Base-by-base conservation (phyloP, 2,888 invertebrate genomes). In the Drosophila infuscata region DNA sequence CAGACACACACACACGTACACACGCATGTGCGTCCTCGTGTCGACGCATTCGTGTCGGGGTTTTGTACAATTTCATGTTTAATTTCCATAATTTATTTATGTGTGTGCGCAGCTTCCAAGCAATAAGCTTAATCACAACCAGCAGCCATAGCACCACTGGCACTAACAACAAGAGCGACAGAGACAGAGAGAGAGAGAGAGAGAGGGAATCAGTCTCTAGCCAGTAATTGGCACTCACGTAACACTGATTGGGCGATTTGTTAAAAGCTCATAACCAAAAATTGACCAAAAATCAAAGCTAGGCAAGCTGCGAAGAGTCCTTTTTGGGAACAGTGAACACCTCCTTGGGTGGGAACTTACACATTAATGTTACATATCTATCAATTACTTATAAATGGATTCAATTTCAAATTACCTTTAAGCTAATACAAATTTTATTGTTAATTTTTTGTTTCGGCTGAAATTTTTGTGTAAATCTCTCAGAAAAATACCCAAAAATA, bases 41-140 rank as follows among this genome's bases (percentile, higher is more conserved):
- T 71, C 79, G 71, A 68, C 67, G 76, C 74, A 77, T 81, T 77
- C 70, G 68, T 82, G 70, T 70, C 61, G 70, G 75, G 69, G 82
- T 74, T 85, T 88, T 84, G 74, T 79, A 78, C 80, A 85, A 81
- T 83, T 88, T 81, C 84, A 80, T 80, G 79, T 81, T 79, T 86
- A 83, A 85, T 88, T 86, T 86, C 74, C 88, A 85, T 88, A 88
- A 85, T 86, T 83, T 88, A 88, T 88, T 86, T 88, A 83, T 81
- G 86, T 74, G 73, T 78, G 65, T 73, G 66, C 73, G 38, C 48
- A 63, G 48, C 51, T 52, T 52, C 52, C 56, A 57, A 54, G 72
- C 62, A 66, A 72, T 78, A 70, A 65, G 77, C 69, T 79, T 72
- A 74, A 87, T 81, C 82, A 68, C 70, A 78, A 63, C 59, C 64